Evolutionary conservation across 2,888 invertebrate species (phyloP).

Genomic region (Tromatobia lineatoria): DNA sequence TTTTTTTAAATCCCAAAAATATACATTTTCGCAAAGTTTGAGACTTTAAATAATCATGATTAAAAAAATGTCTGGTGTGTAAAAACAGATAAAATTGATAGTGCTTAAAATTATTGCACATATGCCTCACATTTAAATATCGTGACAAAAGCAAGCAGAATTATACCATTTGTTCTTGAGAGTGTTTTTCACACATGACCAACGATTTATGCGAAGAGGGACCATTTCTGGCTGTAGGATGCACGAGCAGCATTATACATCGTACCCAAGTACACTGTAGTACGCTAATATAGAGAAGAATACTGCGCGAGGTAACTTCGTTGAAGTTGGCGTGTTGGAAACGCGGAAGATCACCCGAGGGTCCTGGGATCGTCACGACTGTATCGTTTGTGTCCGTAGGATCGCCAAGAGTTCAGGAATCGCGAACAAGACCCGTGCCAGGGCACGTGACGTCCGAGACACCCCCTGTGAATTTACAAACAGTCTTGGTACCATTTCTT

Average conservation of each 20-base stretch:
- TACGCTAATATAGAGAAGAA: slow-evolving; percentile 34
- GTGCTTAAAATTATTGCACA: too few species aligned
- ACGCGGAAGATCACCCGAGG: slow-evolving; percentile 64
- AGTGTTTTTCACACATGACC: not conserved
- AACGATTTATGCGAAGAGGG: not conserved
- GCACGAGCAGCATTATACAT: not conserved
- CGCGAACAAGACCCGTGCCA: slow-evolving; percentile 27
- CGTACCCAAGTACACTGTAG: not conserved
- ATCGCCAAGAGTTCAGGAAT: slow-evolving; percentile 54
- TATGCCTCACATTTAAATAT: not conserved
- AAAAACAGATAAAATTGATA: too few species aligned
- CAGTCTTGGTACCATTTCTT: slow-evolving; percentile 9
- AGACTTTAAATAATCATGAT: too few species aligned
- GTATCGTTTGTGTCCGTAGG: slow-evolving; percentile 46
- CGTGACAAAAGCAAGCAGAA: not conserved
- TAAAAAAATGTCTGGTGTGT: too few species aligned
- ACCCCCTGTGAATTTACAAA: slow-evolving; percentile 51
- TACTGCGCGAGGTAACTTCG: slow-evolving; percentile 18
- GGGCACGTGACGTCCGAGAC: slow-evolving; percentile 41
- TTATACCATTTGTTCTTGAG: not conserved
- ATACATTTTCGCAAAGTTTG: too few species aligned
- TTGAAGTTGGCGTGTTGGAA: slow-evolving; percentile 52
- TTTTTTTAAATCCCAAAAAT: too few species aligned
- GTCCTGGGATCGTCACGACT: slow-evolving; percentile 69
- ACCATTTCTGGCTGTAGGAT: not conserved